Base-by-base conservation (phyloP, 2,888 invertebrate species). In the Proisotoma minuta region DNA sequence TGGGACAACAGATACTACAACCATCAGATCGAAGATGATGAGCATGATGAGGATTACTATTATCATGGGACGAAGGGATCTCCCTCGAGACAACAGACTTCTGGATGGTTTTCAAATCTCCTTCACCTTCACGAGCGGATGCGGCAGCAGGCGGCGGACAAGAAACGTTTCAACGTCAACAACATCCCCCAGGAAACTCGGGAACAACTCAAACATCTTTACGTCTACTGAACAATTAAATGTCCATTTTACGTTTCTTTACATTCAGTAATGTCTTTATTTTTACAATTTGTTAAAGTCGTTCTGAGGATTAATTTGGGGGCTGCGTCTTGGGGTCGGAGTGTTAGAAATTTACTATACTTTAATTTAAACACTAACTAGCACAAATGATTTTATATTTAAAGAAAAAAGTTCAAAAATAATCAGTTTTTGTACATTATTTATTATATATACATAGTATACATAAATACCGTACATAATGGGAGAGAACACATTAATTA, bases 101-200 rank as follows among this genome's bases (percentile, higher is more conserved):
- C 60, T 23, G 29, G 61, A 5, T 66, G 66, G 66, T 20, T 60
- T n/a, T 51, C 54, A 3, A 49, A 57, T 5, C 48, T 66, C 39
- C 52, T 56, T 47, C 63, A 62, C 18, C 54, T 66, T 52, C 66
- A 60, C 1, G 63, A 66, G 34, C 61, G 47, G 40, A 62, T 63
- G 12, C 58, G 59, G 27, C 61, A 66, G 43, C 54, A 63, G 34
- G 23, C 59, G 23, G 63, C 66, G 3, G 57, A 61, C 49, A 66
- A 61, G 39, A 28, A 66, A 23, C 60, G 66, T 20, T 66, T 66
- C 59, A 63, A 66, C 39, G 57, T 66, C n/a, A 59, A 59, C 27
- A 57, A 40, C 22, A 51, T 60, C 24, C 59, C 63, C 18, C 29
- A 52, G n/a, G 62, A 61, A 50, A 39, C 59, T 18, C 58, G 66